Evolutionary conservation across 2,888 invertebrate species (phyloP), one percentile per base, ranked within the genome.

Genomic region (Oligia strigilis): DNA sequence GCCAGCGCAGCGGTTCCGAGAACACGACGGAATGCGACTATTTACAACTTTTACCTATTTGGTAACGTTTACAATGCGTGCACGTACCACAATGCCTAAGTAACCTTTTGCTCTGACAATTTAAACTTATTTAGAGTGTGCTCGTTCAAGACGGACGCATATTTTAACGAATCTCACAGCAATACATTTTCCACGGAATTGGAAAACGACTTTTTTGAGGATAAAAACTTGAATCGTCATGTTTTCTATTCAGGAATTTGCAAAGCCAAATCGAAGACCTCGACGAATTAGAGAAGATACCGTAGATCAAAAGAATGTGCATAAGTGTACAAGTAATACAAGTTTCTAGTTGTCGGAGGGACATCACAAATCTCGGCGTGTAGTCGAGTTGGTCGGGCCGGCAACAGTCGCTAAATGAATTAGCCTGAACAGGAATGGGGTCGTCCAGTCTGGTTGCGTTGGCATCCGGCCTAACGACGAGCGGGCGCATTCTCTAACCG

Each of bases 381-480:
- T 89, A 89, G 89, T 82, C 83, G 90, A 87, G 89, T 86, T 84
- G 88, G 81, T 89, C 89, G 89, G 87, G 89, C 92, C 90, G 88
- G 91, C 92, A 92, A 92, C 93, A 93, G 93, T 93, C 94, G 94
- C 94, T 94, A 96, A 96, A 96, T 95, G 96, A 96, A 96, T 96
- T 95, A 96, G 95, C 95, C 94, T 93, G 94, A 91, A 92, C 93
- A 94, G 94, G 96, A 97, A 97, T 97, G 96, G 95, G 97, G 97
- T 97, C 97, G 96, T 91, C 93, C 92, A 95, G 97, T 97, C 97
- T 97, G 96, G 96, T 95, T 95, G 94, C 92, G 95, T 96, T 97
- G 97, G 97, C 97, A 97, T 96, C 95, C 96, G 95, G 96, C 97
- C 97, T 97, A 97, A 96, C 96, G 96, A 96, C 96, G 94, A 92